phyloP scores from a whole-genome alignment of 1,140 invertebrate genomes.

The Orchestia grillus region DNA sequence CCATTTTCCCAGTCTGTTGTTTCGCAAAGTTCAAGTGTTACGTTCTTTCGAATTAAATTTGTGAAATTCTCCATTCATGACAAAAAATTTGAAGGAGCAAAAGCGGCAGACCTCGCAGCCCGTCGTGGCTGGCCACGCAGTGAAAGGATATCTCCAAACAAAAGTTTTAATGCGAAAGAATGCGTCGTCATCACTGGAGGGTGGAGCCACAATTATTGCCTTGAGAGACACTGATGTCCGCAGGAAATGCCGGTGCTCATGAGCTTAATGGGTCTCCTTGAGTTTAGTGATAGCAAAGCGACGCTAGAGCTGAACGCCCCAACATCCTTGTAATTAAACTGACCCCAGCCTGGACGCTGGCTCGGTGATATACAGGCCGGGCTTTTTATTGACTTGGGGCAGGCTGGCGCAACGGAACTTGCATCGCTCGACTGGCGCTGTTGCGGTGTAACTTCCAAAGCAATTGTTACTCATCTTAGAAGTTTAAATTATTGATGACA shows the following conservation, averaged over 20 bases:
- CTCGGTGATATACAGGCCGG: background rate
- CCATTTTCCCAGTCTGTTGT: background rate
- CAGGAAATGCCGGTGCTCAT: background rate
- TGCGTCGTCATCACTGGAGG: background rate
- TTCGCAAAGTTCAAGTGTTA: background rate
- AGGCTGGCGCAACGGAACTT: background rate
- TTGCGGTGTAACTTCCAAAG: background rate
- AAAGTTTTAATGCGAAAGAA: background rate
- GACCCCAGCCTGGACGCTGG: background rate
- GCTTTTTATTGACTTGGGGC: background rate
- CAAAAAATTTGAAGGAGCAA: background rate
- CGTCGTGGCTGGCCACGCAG: too few species aligned
- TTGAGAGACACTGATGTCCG: background rate
- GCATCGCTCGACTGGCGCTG: background rate
- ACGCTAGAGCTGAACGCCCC: background rate
- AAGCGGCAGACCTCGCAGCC: background rate
- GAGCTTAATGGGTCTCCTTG: background rate
- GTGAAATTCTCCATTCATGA: background rate
- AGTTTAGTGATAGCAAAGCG: background rate
- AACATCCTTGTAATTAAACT: background rate
- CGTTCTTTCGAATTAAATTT: background rate
- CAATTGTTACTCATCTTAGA: background rate
- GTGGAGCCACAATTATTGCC: background rate
- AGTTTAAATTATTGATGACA: background rate
- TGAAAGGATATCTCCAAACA: background rate